Base-by-base conservation (phyloP, 2,888 invertebrate species). In the Ochropleura plecta region DNA sequence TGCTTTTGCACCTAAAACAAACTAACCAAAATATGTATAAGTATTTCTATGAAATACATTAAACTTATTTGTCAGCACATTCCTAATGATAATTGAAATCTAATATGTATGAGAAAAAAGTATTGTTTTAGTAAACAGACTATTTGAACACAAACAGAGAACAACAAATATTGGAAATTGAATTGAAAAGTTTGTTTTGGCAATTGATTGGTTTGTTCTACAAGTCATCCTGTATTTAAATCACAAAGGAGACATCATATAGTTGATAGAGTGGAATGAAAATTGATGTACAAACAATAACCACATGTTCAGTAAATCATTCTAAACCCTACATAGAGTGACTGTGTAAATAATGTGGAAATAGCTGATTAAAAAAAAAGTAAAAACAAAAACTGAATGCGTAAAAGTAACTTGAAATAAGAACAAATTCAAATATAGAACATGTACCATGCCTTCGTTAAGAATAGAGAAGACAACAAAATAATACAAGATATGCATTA, bases 81-180 rank as follows among this genome's bases (percentile, higher is more conserved):
- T 42, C 42, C 59, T 8, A 70, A 49, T n/a, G 30, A 7, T 18
- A 9, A 44, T 49, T n/a, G 42, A 71, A 49, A 57, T 70, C 40
- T 42, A 48, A 70, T 48, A 70, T 57, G 2, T 71, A 55, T 18
- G 14, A 14, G 9, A 49, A 42, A 20, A 14, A 49, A 20, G 7
- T 40, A 51, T 46, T 72, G 51, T 30, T 44, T 71, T n/a, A 8
- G 44, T 60, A 60, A 51, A 73, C 44, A 30, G 20, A 18, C 5
- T 18, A 42, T 7, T 4, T 42, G 16, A 53, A 53, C 14, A 66
- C 14, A 42, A n/a, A 57, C 55, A 70, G 16, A 18, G 6, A 18
- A 8, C 48, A 42, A 70, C 9, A 18, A 57, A 18, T 9, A 5
- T 18, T 3, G 18, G 14, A 10, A n/a, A n/a, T n/a, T n/a, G n/a